A percentile compares a stretch with the other conserved stretches of the same genome.
Evolutionary conservation across 1,140 invertebrate genomes (phyloP).

Genomic region (Potamilus streckersoni): DNA sequence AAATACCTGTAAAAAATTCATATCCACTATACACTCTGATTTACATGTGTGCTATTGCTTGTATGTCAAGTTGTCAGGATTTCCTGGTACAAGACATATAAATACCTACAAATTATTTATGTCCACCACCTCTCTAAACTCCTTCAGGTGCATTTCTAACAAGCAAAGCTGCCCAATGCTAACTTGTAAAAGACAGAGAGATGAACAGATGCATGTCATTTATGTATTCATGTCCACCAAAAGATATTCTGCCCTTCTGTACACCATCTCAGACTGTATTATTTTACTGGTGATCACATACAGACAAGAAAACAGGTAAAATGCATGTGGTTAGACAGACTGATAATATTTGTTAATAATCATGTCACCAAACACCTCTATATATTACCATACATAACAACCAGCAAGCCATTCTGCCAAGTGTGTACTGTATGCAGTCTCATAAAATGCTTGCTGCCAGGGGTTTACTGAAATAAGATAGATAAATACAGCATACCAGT

Average conservation of each 20-base stretch:
- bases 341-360: too few species aligned
- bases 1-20: too few species aligned
- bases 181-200: constrained; percentile 82
- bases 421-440: constrained; percentile 79
- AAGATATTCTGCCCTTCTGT: constrained; percentile 86
- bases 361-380: too few species aligned
- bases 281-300: too few species aligned
- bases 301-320: too few species aligned
- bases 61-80: too few species aligned
- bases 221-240: constrained; percentile 81
- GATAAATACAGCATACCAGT: constrained; percentile 56
- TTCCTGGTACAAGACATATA: neutral
- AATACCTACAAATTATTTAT: constrained; percentile 72
- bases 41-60: too few species aligned
- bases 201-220: constrained; percentile 55
- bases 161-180: constrained; percentile 88
- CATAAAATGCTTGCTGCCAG: constrained; percentile 85
- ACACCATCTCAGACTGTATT: too few species aligned
- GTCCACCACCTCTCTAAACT: constrained; percentile 89
- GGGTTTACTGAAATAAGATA: constrained; percentile 90
- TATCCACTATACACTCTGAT: too few species aligned
- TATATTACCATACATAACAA: too few species aligned
- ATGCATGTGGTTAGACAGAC: too few species aligned
- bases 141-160: constrained; percentile 86
- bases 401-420: too few species aligned